Evolutionary conservation across 2,888 invertebrate species (phyloP).

Genomic region (Patella caerulea): DNA sequence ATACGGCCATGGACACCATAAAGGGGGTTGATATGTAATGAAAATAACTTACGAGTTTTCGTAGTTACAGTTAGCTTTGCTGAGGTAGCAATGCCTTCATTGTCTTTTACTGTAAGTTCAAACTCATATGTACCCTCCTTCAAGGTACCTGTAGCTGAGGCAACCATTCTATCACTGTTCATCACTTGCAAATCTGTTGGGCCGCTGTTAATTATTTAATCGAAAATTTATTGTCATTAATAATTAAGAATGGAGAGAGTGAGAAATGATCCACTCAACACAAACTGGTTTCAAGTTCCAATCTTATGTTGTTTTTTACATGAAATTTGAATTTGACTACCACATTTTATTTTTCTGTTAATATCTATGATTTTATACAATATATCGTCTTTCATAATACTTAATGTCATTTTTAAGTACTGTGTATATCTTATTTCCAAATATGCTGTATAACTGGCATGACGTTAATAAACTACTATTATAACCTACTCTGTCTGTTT

Average conservation of each 20-base stretch:
- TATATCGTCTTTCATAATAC: no score
- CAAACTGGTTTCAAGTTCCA: no score
- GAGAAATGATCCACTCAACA: neutral
- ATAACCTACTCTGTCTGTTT: slow-evolving; percentile 78
- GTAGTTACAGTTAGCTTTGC: slow-evolving; percentile 89
- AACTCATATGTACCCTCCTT: slow-evolving; percentile 82
- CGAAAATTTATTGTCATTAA: neutral
- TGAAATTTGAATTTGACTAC: no score
- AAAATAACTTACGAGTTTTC: slow-evolving; percentile 77
- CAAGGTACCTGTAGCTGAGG: slow-evolving; percentile 65
- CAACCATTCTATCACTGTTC: slow-evolving; percentile 57
- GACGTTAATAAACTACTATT: no score
- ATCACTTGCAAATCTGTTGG: slow-evolving; percentile 70
- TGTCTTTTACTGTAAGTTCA: slow-evolving; percentile 88
- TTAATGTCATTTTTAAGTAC: no score
- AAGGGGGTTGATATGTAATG: slow-evolving; percentile 9
- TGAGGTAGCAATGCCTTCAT: slow-evolving; percentile 86
- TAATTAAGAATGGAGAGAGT: neutral
- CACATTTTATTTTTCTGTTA: no score
- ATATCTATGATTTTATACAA: no score
- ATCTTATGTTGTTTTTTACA: no score
- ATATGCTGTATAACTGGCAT: no score
- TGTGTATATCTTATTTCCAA: no score
- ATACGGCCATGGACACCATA: neutral
- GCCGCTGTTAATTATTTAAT: slow-evolving; percentile 72